These are phyloP conservation scores for Gymnocheta viridis DNA, from an alignment of 2,888 invertebrate species.

Conservation along the genomic window DNA sequence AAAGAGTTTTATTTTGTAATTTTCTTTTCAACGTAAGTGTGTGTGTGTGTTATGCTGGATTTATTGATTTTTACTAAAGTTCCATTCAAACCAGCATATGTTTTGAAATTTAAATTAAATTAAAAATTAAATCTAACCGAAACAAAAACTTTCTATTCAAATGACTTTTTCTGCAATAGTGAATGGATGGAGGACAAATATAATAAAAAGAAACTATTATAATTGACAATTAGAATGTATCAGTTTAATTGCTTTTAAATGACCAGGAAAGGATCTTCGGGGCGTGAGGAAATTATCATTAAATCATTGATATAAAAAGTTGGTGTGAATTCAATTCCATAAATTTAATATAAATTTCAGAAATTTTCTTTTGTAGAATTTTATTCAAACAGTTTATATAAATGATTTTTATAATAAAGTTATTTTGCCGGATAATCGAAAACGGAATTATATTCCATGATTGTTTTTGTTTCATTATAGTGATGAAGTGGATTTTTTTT, in stretches of 20 bases:
- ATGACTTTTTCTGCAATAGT: not conserved
- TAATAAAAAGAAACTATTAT: not conserved
- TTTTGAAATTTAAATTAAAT: slow-evolving; percentile 20
- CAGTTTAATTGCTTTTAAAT: slow-evolving; percentile 36
- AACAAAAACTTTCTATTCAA: not conserved
- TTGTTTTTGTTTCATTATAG: no score
- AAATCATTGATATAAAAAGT: no score
- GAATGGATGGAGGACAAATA: not conserved
- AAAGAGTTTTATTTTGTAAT: not conserved
- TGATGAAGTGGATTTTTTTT: no score
- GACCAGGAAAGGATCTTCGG: not conserved
- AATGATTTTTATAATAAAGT: no score
- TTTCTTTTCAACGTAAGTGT: not conserved
- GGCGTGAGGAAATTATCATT: not conserved
- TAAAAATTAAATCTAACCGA: not conserved
- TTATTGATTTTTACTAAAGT: slow-evolving; percentile 60
- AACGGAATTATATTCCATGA: no score
- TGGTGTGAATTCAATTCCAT: no score
- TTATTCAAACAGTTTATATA: no score
- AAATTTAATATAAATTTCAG: no score
- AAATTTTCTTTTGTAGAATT: no score
- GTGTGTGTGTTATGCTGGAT: not conserved
- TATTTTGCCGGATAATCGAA: no score
- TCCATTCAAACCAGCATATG: slow-evolving; percentile 39
- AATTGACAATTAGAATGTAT: slow-evolving; percentile 15